A percentile compares a stretch with the other conserved stretches of the same genome.
phyloP scores from a whole-genome alignment of 2,888 invertebrate species.

The Drosophila eohydei region DNA sequence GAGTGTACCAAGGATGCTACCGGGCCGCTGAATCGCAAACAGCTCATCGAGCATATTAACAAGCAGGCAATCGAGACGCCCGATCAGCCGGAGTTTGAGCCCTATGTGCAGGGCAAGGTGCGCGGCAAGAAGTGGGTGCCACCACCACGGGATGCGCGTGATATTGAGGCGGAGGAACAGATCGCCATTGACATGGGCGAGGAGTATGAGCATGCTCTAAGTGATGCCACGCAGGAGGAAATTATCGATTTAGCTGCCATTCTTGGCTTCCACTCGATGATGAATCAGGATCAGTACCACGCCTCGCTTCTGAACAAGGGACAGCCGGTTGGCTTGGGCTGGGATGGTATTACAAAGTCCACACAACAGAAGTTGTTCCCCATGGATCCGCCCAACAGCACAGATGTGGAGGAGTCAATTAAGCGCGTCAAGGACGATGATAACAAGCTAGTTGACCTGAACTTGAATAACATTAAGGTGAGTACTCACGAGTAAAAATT shows the following conservation, averaged over 20 bases:
- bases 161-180: slow-evolving; percentile 94
- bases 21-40: slow-evolving; percentile 97
- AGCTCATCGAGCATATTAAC: slow-evolving; percentile 97
- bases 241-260: slow-evolving; percentile 99
- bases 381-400: slow-evolving; percentile 97
- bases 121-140: slow-evolving; percentile 97
- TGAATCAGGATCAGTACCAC: slow-evolving; percentile 99
- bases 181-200: slow-evolving; percentile 97
- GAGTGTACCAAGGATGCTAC: slow-evolving; percentile 98
- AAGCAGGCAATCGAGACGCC: slow-evolving; percentile 99
- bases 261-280: slow-evolving; percentile 99
- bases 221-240: slow-evolving; percentile 95
- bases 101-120: slow-evolving; percentile 95
- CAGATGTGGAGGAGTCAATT: slow-evolving; percentile 97
- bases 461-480: slow-evolving; percentile 99
- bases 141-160: slow-evolving; percentile 89
- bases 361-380: slow-evolving; percentile 95
- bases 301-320: slow-evolving; percentile 97
- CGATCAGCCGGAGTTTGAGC: slow-evolving; percentile 97
- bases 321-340: slow-evolving; percentile 94
- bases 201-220: slow-evolving; percentile 96
- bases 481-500: slow-evolving; percentile 10
- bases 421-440: slow-evolving; percentile 96
- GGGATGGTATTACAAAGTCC: slow-evolving; percentile 98
- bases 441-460: slow-evolving; percentile 94